Percentiles rank a stretch among this genome's conserved stretches.
Conservation (phyloP, 2,888 invertebrate genomes). For the Tyria jacobaeae region DNA sequence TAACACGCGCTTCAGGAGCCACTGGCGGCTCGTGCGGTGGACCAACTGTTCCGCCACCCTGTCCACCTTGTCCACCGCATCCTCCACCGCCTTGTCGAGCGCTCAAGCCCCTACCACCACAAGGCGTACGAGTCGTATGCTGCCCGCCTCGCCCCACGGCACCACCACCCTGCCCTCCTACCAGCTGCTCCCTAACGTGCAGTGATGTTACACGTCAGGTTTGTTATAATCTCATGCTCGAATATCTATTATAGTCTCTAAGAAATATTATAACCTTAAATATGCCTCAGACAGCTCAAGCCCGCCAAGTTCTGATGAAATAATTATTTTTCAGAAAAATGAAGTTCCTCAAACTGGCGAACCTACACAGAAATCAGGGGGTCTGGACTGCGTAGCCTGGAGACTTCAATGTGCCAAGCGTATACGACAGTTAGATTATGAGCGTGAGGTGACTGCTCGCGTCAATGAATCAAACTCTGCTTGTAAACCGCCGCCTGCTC, state of each 20-base stretch:
- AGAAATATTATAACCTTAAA: neutral
- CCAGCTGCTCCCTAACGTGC: constrained; percentile 24
- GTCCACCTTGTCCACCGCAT: constrained; percentile 42
- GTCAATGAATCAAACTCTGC: constrained; percentile 20
- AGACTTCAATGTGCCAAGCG: constrained; percentile 47
- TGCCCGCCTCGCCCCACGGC: constrained; percentile 50
- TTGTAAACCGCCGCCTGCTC: constrained; percentile 1
- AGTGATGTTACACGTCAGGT: constrained; percentile 12
- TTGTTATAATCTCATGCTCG: constrained; percentile 18
- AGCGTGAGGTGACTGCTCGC: constrained; percentile 42
- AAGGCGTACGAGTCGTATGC: constrained; percentile 53
- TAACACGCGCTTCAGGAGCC: neutral
- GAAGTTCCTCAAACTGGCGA: constrained; percentile 20
- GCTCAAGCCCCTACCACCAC: constrained; percentile 51
- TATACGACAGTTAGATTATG: constrained; percentile 50
- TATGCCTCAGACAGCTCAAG: neutral
- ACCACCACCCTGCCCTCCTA: constrained; percentile 18
- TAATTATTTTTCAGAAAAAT: neutral
- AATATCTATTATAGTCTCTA: neutral
- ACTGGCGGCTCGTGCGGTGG: constrained; percentile 43
- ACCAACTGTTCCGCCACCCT: constrained; percentile 57
- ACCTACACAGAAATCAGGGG: constrained; percentile 25
- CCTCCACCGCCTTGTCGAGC: constrained; percentile 63
- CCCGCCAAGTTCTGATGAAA: neutral
- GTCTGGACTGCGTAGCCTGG: constrained; percentile 52